These are phyloP conservation scores for Drosophila hydei DNA, from an alignment of 1,140 invertebrate species.

Conservation along the genomic window DNA sequence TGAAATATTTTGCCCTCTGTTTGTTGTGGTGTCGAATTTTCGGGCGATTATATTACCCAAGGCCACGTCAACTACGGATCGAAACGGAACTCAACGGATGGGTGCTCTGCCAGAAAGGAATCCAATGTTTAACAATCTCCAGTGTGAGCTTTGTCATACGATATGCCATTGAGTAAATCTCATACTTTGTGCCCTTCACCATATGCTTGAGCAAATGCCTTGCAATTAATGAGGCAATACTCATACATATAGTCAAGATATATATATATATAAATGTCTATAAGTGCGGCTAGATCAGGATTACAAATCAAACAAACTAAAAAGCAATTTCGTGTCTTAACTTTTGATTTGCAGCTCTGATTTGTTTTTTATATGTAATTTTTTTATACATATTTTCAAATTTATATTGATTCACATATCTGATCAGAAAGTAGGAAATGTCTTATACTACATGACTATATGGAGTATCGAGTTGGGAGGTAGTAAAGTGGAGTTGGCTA, in stretches of 20 bases:
- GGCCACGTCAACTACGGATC: constrained; percentile 16
- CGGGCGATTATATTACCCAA: constrained; percentile 58
- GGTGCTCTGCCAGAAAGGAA: neutral
- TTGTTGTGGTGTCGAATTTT: constrained; percentile 60
- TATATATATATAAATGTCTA: too few relatives aligned
- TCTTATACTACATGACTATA: too few relatives aligned
- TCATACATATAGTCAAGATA: neutral
- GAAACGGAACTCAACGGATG: neutral
- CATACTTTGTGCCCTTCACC: neutral
- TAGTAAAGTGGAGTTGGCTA: too few relatives aligned
- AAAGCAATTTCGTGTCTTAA: too few relatives aligned
- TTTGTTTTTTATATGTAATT: too few relatives aligned
- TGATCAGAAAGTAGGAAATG: too few relatives aligned
- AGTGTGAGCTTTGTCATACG: constrained; percentile 36
- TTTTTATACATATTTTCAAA: too few relatives aligned
- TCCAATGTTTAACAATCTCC: constrained; percentile 38
- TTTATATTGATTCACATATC: too few relatives aligned
- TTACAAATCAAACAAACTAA: too few relatives aligned
- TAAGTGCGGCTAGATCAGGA: too few relatives aligned
- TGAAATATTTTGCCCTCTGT: constrained; percentile 55
- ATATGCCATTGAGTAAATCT: constrained; percentile 17
- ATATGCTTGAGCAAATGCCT: constrained; percentile 23
- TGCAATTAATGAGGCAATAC: constrained; percentile 10
- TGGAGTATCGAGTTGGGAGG: too few relatives aligned
- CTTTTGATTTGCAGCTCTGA: too few relatives aligned